Base-by-base conservation (phyloP, 92 coral and sea anemone genomes). In the Porites rus region DNA sequence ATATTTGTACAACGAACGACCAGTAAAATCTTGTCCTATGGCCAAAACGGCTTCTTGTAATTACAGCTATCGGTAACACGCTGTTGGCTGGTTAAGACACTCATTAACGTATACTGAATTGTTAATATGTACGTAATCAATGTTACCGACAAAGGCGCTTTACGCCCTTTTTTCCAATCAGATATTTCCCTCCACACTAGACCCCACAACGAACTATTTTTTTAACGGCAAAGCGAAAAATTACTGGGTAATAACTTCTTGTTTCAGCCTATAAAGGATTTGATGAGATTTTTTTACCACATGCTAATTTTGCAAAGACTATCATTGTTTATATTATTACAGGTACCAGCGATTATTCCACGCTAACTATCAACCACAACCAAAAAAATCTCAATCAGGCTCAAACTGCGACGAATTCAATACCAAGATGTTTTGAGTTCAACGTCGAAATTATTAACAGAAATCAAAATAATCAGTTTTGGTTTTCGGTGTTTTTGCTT, bases 121-220 rank as follows among this genome's bases (percentile, higher is more conserved):
- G 61, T 81, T 81, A 81, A 81, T 81, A 71, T 31, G 77, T 81
- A 46, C 86, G 70, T 81, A 81, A 71, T 56, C 69, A 81, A 56
- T 58, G 8, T 46, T 43, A 51, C 69, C 20, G 77, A 58, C 56
- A 58, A 38, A 13, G 60, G 50, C 61, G 59, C n/a, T 51, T 18
- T 69, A 19, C 46, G n/a, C 20, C 11, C 31, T 59, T 19, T 25
- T 6, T 51, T 7, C 38, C 38, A 1, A 20, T 58, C 59, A 59
- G 43, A 11, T 28, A 11, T 66, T 53, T 21, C 25, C 71, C 59
- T 58, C 77, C 16, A 8, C 38, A 22, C 70, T 77, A 71, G 60
- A 2, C 3, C 12, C 46, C 19, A n/a, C 20, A 16, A 16, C 1
- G 77, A 81, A 19, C 50, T 10, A 38, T 53, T 38, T 38, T 2